Evolutionary conservation across 2,888 invertebrate species (phyloP), one percentile per base, ranked within the genome.

Genomic region (Nasonia oneida): DNA sequence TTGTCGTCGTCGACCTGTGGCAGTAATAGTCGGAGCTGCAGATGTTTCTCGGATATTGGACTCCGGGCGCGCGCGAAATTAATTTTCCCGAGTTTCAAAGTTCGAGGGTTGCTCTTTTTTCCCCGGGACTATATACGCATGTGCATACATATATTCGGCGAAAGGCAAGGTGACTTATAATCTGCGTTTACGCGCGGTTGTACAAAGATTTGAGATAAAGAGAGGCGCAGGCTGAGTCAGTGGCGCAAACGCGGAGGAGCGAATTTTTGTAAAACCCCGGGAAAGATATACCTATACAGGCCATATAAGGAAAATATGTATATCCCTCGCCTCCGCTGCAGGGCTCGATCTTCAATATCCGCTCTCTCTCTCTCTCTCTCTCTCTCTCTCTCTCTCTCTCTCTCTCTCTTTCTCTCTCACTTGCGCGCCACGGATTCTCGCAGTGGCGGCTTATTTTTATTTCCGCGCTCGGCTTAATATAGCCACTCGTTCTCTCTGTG

Each of bases 401-500:
- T 29, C 29, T 1, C 29, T 29, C 29, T 1, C 29, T 1, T 2
- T 14, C 33, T 67, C 67, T 1, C 8, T 12, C 23, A 1, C 61
- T 18, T 18, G n/a, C 73, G 42, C 42, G 29, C 73, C 8, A 23
- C 47, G 39, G n/a, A 42, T 42, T 73, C 47, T 42, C 73, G 71
- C 39, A 18, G 71, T 37, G 12, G 6, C 47, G 42, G 42, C 73
- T 73, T 73, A 73, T 73, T 73, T 73, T 73, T 47, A 47, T 42
- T 42, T 47, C 42, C 73, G 73, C 73, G 73, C 71, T n/a, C 73
- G 73, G n/a, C 73, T 73, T 73, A 73, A 71, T 73, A 73, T 73
- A 73, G 73, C 42, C 23, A n/a, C 42, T 73, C 47, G 23, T 14
- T 6, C 8, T 61, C n/a, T 18, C 1, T 29, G 29, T 1, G 4